These are phyloP conservation scores for Dicroscelio sp. DNA, from an alignment of 2,888 invertebrate species.

Conservation along the genomic window DNA sequence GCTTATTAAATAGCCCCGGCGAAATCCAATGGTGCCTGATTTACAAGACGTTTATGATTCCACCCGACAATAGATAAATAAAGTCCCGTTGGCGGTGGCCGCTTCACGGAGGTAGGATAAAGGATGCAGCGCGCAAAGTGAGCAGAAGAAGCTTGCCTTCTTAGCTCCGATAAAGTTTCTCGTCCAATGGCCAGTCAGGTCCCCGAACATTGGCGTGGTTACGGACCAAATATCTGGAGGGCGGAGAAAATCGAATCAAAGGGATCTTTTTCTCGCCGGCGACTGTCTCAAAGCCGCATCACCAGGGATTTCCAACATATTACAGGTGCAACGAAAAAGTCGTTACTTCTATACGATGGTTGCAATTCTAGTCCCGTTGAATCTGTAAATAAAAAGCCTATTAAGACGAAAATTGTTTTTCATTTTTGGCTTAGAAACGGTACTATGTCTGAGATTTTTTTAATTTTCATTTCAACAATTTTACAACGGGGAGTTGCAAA, in stretches of 20 bases:
- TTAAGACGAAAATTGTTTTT: no score
- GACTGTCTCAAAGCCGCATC: slow-evolving; percentile 63
- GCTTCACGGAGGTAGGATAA: slow-evolving; percentile 57
- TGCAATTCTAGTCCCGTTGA: no score
- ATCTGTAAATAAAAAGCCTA: no score
- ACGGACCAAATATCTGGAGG: slow-evolving; percentile 73
- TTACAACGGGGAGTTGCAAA: no score
- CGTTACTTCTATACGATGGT: slow-evolving; percentile 28
- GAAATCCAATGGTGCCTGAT: slow-evolving; percentile 78
- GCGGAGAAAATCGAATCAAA: slow-evolving; percentile 80
- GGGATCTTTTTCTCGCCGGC: slow-evolving; percentile 68
- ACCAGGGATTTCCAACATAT: no score
- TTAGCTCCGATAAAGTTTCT: slow-evolving; percentile 77
- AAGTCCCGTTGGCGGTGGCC: slow-evolving; percentile 55
- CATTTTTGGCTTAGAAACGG: no score
- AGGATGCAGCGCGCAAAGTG: slow-evolving; percentile 61
- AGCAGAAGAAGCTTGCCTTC: slow-evolving; percentile 67
- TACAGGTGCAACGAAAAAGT: slow-evolving; percentile 55
- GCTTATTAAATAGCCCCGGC: slow-evolving; percentile 67
- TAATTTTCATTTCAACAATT: no score
- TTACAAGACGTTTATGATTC: slow-evolving; percentile 79
- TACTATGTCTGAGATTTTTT: no score
- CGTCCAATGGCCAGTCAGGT: slow-evolving; percentile 77
- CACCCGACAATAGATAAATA: slow-evolving; percentile 73
- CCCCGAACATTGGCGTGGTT: slow-evolving; percentile 74